Base-by-base conservation (phyloP, 2,888 invertebrate species). In the Lepidochitona cinerea region DNA sequence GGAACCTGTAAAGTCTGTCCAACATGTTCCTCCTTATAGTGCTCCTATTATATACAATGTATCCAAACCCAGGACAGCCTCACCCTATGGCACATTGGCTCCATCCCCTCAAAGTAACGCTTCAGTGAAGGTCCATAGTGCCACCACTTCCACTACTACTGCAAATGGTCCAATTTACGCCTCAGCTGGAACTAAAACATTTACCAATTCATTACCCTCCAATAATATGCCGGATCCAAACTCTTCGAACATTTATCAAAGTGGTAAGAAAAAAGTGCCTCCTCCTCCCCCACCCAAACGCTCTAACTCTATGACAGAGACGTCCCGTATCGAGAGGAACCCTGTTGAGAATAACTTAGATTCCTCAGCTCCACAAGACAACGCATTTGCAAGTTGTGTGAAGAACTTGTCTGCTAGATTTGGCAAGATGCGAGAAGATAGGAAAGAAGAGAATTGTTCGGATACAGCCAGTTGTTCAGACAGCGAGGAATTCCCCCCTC, bases 251-350 rank as follows among this genome's bases (percentile, higher is more conserved):
- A 32, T 32, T 4, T 59, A 23, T 29, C 7, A 49, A 2, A 23
- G 26, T 59, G 59, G 23, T 29, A 32, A 32, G 4, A 59, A 29
- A 29, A 59, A 84, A 72, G 90, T 89, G 79, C 85, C 87, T 29
- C 89, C 90, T 0, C 91, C 91, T 9, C 92, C 92, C n/a, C 91
- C 92, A 2, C 92, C 92, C 2, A 92, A 92, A 81, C 86, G 92
- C 52, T 91, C 90, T 23, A 87, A 91, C 80, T 91, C 91, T 23
- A 89, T 91, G 59, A 29, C 59, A 23, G 59, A 59, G 32, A 14
- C 59, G 29, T 23, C 26, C 4, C 5, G 59, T 23, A 29, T 26
- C 1, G 59, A 59, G 4, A 23, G 26, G 4, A 59, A 29, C 9
- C 2, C 12, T 23, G 14, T 4, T 29, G 26, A 23, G 59, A 32